phyloP scores from a whole-genome alignment of 2,113 vertebrate species.

The Alexandromys fortis region DNA sequence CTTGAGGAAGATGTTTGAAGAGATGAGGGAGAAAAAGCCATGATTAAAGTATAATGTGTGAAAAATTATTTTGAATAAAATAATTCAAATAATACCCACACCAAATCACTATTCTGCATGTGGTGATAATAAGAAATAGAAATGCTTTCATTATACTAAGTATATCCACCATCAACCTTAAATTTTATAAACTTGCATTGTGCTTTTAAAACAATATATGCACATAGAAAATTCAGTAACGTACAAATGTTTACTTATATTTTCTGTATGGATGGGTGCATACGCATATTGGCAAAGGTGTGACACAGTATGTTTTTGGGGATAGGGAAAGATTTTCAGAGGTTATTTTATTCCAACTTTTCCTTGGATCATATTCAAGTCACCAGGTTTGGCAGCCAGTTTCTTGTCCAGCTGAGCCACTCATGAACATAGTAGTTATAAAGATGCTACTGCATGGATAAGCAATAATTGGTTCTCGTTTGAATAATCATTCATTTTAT shows the following conservation, averaged over 20 bases:
- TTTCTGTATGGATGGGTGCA: background rate
- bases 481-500: conserved; percentile 1
- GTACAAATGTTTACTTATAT: background rate
- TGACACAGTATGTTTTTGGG: background rate
- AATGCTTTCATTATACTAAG: background rate
- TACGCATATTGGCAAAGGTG: too few species aligned
- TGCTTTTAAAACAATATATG: background rate
- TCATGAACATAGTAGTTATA: background rate
- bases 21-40: background rate
- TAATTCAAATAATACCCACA: background rate
- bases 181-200: background rate
- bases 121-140: background rate
- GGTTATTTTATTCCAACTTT: background rate
- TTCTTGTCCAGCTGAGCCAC: background rate
- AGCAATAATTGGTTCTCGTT: background rate
- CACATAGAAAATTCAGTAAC: background rate
- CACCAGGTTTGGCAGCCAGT: background rate
- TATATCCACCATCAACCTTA: background rate
- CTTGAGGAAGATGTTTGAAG: background rate
- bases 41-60: background rate
- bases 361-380: too few species aligned
- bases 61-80: background rate
- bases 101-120: background rate
- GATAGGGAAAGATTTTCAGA: background rate
- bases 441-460: background rate